Conservation (phyloP, 2,113 vertebrate species). For the Entomyzon cyanotis region DNA sequence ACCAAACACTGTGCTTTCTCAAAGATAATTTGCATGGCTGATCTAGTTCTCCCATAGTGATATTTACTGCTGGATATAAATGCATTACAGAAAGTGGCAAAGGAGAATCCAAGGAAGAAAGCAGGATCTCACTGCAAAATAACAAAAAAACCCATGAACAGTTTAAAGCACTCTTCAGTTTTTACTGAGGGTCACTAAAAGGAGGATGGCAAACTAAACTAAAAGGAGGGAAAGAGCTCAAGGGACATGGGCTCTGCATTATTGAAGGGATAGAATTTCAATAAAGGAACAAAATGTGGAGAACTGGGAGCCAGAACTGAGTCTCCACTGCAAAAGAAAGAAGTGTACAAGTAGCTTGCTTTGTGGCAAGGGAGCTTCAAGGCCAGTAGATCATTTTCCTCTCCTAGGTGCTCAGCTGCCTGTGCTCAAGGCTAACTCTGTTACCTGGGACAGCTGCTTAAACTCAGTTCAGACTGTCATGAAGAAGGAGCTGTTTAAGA, state of each 20-base stretch:
- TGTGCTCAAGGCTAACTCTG: background rate
- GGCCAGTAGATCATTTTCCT: background rate
- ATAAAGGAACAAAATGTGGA: background rate
- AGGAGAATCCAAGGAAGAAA: background rate
- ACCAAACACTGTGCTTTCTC: background rate
- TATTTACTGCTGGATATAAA: background rate
- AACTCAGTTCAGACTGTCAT: background rate
- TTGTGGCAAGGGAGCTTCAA: background rate
- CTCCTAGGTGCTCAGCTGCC: background rate
- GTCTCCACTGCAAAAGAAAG: background rate
- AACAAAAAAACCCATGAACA: background rate
- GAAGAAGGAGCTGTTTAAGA: background rate
- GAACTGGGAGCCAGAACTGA: background rate
- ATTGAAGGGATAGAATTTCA: background rate
- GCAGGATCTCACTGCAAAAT: background rate
- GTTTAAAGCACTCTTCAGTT: background rate
- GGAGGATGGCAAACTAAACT: background rate
- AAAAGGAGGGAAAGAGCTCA: background rate
- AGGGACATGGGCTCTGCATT: background rate
- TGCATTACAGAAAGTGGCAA: background rate
- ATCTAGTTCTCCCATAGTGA: background rate
- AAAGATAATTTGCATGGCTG: background rate
- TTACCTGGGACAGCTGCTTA: background rate
- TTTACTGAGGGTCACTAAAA: background rate
- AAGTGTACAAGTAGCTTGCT: background rate